A percentile compares a stretch with the other conserved stretches of the same genome.
phyloP scores from a whole-genome alignment of 2,888 invertebrate genomes.

The Eupsilia transversa region DNA sequence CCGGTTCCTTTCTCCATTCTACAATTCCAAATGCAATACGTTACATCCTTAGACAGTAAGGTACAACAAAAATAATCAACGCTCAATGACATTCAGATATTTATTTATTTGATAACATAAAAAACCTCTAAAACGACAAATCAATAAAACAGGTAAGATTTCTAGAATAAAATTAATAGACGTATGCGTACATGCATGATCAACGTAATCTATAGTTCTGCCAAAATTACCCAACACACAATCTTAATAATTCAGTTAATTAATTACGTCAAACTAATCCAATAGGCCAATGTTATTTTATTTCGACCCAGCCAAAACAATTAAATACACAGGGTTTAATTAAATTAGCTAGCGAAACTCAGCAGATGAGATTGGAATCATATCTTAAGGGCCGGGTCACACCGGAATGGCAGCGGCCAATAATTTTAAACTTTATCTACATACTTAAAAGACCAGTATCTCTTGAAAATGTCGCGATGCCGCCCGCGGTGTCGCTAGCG shows the following conservation, averaged over 20 bases:
- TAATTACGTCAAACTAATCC: no score
- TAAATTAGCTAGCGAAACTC: no score
- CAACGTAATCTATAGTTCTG: slow-evolving; percentile 46
- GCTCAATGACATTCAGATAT: slow-evolving; percentile 62
- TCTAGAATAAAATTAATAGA: slow-evolving; percentile 58
- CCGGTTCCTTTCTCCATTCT: background rate
- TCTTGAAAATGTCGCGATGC: no score
- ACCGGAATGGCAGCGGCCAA: no score
- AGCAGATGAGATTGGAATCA: no score
- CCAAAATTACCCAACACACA: slow-evolving; percentile 20
- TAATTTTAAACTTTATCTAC: no score
- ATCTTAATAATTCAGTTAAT: background rate
- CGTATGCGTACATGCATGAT: slow-evolving; percentile 35
- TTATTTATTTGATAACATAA: slow-evolving; percentile 68
- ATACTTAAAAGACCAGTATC: no score
- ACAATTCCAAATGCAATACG: background rate
- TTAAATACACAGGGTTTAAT: background rate
- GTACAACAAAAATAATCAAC: slow-evolving; percentile 32
- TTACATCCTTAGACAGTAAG: background rate
- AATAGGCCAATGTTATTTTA: background rate
- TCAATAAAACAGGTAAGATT: slow-evolving; percentile 52
- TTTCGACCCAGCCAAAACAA: background rate
- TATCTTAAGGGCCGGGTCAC: no score
- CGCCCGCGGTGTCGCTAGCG: no score
- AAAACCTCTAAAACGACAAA: slow-evolving; percentile 68